Evolutionary conservation across 2,888 invertebrate species (phyloP), one percentile per base, ranked within the genome.

Genomic region (Drosophila formosana): DNA sequence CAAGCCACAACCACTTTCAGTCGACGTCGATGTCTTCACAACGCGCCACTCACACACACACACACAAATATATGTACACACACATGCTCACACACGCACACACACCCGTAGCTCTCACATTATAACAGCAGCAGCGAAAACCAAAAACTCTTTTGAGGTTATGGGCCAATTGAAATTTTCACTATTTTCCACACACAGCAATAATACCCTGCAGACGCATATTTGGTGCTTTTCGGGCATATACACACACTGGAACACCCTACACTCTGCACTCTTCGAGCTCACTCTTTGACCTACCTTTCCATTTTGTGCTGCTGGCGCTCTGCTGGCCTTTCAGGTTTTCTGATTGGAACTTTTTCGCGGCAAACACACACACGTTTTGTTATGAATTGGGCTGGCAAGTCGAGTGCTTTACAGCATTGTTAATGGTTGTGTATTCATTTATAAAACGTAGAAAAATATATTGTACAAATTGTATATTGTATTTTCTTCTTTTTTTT

Each of bases 231-330:
- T 70, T 66, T 68, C 13, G 56, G 66, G 69, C 39, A 71, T 66
- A 47, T 67, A 66, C 72, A 75, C 32, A 32, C 32, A 8, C 32
- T 32, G 3, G 1, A 2, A 18, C 18, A 18, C 7, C 4, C 30
- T 37, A 37, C 37, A 37, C 37, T 11, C 11, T 37, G 34, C 82
- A 80, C 73, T 81, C 72, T 81, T 76, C 75, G 78, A 30, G 37
- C 37, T 37, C 37, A 37, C 84, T 88, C 90, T 90, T 91, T 91
- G 91, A 91, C 92, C 92, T 91, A 92, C 91, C 91, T 90, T 91
- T 90, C 90, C 88, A 84, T 86, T 89, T 89, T 91, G 89, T 85
- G 82, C 82, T 83, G 84, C 18, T 18, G 30, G 30, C 5, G 80
- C 81, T 73, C 68, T 82, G 85, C 68, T 82, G 82, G 82, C 82